These are phyloP conservation scores for Limanda limanda DNA, from an alignment of 2,113 vertebrate species.

Conservation along the genomic window DNA sequence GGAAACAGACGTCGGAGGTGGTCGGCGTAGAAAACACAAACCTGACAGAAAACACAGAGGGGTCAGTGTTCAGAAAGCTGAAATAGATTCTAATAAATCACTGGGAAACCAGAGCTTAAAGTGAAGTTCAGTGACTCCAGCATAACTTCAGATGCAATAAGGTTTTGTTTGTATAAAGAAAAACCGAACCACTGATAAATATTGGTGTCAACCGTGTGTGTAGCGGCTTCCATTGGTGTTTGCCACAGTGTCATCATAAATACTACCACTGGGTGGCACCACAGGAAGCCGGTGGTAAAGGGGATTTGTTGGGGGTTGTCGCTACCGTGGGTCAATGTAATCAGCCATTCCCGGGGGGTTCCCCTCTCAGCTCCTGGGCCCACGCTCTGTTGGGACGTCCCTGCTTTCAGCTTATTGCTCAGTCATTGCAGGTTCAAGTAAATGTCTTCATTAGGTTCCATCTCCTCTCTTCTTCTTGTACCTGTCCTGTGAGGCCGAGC, in stretches of 20 bases:
- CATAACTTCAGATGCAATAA: background rate
- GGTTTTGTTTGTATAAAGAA: background rate
- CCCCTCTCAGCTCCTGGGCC: too few species aligned
- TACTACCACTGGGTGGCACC: background rate
- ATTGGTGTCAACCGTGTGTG: background rate
- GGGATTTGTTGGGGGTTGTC: too few species aligned
- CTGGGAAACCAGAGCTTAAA: background rate
- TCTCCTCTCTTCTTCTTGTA: slow-evolving; percentile 10
- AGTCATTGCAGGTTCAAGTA: too few species aligned
- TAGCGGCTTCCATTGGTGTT: background rate
- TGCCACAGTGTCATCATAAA: background rate
- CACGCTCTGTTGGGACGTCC: too few species aligned
- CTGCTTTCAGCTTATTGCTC: too few species aligned
- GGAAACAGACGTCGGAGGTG: slow-evolving; percentile 55
- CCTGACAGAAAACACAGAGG: slow-evolving; percentile 17
- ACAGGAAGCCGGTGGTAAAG: too few species aligned
- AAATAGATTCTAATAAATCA: background rate
- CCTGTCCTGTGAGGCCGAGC: background rate
- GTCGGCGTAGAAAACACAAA: slow-evolving; percentile 50
- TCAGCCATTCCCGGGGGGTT: too few species aligned
- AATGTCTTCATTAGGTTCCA: background rate
- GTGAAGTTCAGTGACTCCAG: background rate
- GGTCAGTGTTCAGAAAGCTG: slow-evolving; percentile 1
- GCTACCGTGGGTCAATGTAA: too few species aligned
- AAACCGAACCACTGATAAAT: background rate